phyloP scores from a whole-genome alignment of 2,888 invertebrate species.

The Lasioglossum leucozonium region DNA sequence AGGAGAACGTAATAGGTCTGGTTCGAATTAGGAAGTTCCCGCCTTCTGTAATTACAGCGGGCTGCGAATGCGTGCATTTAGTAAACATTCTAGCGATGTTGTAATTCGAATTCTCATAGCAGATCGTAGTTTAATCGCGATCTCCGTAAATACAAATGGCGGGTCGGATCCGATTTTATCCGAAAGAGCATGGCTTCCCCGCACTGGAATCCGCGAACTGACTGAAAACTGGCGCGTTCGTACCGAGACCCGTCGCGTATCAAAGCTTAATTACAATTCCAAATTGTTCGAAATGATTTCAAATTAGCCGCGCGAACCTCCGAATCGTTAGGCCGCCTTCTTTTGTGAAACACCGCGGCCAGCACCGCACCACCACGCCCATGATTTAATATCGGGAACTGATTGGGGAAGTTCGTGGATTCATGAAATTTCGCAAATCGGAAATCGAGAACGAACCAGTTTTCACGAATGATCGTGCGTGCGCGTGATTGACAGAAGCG shows the following conservation, averaged over 20 bases:
- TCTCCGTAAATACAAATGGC: not conserved
- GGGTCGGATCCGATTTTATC: not conserved
- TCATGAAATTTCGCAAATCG: slow-evolving; percentile 6
- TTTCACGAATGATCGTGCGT: slow-evolving; percentile 24
- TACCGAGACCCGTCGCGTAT: not conserved
- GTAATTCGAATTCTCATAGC: not conserved
- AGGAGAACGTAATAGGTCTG: not conserved
- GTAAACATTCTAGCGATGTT: not conserved
- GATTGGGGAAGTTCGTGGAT: not conserved
- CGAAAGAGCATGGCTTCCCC: not conserved
- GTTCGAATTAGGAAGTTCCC: not conserved
- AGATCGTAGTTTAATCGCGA: not conserved
- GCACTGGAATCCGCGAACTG: not conserved
- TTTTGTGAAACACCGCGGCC: slow-evolving; percentile 26
- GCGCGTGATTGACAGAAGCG: slow-evolving; percentile 25
- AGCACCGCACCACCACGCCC: not conserved
- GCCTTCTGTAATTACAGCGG: not conserved
- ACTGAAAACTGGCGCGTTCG: not conserved
- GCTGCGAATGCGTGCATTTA: not conserved
- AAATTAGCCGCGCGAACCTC: not conserved
- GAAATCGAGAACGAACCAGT: slow-evolving; percentile 29
- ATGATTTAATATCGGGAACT: slow-evolving; percentile 6
- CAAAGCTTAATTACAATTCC: slow-evolving; percentile 14
- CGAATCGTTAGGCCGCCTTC: not conserved
- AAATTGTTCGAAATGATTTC: slow-evolving; percentile 32